These are phyloP conservation scores for Geococcyx californianus DNA, from an alignment of 2,113 vertebrate genomes.

Conservation along the genomic window DNA sequence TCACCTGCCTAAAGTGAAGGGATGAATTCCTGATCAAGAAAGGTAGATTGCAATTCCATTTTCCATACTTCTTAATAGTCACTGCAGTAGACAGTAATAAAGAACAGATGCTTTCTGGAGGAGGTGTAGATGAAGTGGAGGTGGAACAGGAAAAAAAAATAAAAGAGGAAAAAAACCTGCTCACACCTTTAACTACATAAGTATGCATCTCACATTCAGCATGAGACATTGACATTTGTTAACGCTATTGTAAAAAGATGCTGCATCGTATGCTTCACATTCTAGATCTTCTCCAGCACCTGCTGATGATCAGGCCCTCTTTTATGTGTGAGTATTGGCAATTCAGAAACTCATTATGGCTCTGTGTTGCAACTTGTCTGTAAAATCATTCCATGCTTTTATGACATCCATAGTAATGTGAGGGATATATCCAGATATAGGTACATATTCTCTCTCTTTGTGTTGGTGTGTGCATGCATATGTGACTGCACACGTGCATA, in stretches of 20 bases:
- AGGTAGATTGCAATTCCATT: slow-evolving; percentile 72
- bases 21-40: slow-evolving; percentile 78
- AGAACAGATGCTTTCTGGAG: slow-evolving; percentile 74
- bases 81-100: slow-evolving; percentile 65
- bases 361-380: slow-evolving; percentile 75
- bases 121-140: slow-evolving; percentile 63
- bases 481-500: not conserved
- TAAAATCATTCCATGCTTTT: slow-evolving; percentile 75
- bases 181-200: slow-evolving; percentile 69
- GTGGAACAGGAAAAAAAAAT: not conserved
- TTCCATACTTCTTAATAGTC: slow-evolving; percentile 72
- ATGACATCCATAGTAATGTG: slow-evolving; percentile 53
- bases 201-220: slow-evolving; percentile 75
- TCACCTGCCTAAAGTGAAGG: slow-evolving; percentile 71
- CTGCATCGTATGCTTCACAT: slow-evolving; percentile 86
- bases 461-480: not conserved
- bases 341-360: slow-evolving; percentile 79
- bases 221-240: slow-evolving; percentile 81
- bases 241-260: slow-evolving; percentile 86
- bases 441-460: not conserved
- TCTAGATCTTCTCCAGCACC: slow-evolving; percentile 96
- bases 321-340: slow-evolving; percentile 96
- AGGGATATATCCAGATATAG: slow-evolving; percentile 82
- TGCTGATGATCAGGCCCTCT: slow-evolving; percentile 91
- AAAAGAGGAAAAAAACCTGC: slow-evolving; percentile 37